Evolutionary conservation across 2,797 vertebrate species (phyloP), one percentile per base, ranked within the genome.

Genomic region (Manis javanica): DNA sequence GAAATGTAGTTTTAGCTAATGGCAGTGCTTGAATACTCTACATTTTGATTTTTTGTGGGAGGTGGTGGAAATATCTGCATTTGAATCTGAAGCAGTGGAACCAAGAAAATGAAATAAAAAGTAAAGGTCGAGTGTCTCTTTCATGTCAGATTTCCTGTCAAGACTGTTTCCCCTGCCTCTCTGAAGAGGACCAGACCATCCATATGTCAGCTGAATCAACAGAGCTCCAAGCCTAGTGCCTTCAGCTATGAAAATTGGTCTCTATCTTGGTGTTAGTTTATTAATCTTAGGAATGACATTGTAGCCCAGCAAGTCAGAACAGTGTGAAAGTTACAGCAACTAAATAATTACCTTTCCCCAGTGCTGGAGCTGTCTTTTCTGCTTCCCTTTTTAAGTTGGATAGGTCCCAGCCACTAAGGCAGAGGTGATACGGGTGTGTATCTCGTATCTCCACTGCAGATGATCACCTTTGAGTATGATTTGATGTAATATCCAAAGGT

Each of bases 41-140:
- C 68, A 34, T 87, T 95, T 64, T 78, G 16, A 49, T 14, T 74
- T 81, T 46, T 0, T 63, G 34, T 55, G 18, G 13, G 55, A 34
- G 37, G 5, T 39, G 37, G 37, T 39, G 23, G 77, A 68, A 26
- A 64, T 24, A 79, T 55, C 21, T 51, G 0, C n/a, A 8, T 88
- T 87, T 78, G 13, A 34, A 2, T 75, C 77, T 72, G 37, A 63
- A 82, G 7, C 55, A 61, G 15, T 72, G 42, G 75, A 93, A 46
- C 66, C n/a, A 69, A 87, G 79, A 31, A 64, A 61, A 77, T 66
- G 39, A 61, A 84, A 82, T 82, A 53, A 63, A 55, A 42, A 39
- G 46, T 39, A 9, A 39, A 64, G 51, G 42, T 3, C 21, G 49
- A 63, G 31, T 34, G 39, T 19, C 81, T 26, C n/a, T 55, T 77